These are phyloP conservation scores for Gallirallus australis DNA, from an alignment of 2,797 vertebrate genomes.

Conservation along the genomic window DNA sequence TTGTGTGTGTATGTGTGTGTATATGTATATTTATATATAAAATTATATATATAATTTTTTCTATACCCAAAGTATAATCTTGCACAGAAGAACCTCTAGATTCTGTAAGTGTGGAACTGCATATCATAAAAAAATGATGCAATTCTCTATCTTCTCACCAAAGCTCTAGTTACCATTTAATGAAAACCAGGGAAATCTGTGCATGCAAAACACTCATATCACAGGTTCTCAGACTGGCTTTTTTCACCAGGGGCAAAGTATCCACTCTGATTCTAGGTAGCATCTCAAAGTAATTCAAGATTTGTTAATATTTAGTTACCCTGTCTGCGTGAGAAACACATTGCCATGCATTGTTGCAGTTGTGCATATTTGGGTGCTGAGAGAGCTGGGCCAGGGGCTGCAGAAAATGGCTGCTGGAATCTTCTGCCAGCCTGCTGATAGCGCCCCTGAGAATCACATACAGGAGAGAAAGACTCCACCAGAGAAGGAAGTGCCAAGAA, in stretches of 20 bases:
- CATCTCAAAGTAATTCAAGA: not conserved
- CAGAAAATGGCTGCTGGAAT: too few relatives aligned
- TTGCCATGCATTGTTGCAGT: too few relatives aligned
- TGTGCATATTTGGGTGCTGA: too few relatives aligned
- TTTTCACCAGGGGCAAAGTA: not conserved
- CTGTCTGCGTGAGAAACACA: not conserved
- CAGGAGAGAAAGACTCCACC: too few relatives aligned
- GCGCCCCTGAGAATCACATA: too few relatives aligned
- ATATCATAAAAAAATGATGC: not conserved
- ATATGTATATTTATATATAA: too few relatives aligned
- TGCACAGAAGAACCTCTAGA: not conserved
- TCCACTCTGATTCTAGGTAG: not conserved
- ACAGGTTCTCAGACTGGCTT: not conserved
- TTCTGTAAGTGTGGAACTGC: not conserved
- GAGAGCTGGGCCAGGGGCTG: too few relatives aligned
- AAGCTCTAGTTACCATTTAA: not conserved
- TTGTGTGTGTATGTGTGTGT: too few relatives aligned
- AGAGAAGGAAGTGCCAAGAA: too few relatives aligned
- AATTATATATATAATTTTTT: too few relatives aligned
- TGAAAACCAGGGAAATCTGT: not conserved
- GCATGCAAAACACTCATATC: accelerated
- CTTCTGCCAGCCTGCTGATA: too few relatives aligned
- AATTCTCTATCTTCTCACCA: not conserved
- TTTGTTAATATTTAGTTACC: not conserved
- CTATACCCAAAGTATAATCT: not conserved